Base-by-base conservation (phyloP, 2,797 vertebrate genomes). In the Tarsius wallacei region DNA sequence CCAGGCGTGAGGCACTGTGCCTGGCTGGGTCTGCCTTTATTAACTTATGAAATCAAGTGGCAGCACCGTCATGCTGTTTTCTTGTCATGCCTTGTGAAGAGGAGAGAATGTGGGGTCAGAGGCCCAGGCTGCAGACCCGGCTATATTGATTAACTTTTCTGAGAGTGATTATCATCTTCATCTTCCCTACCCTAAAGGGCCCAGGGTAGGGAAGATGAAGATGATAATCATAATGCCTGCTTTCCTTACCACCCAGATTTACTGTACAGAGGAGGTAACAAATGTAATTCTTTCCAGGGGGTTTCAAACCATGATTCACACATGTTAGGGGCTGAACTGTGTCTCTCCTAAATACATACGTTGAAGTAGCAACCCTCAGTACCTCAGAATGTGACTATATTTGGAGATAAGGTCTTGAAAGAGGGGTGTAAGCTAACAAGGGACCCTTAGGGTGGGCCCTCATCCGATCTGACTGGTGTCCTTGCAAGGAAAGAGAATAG, bases 61-160 rank as follows among this genome's bases (percentile, higher is more conserved):
- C 47, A 31, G 22, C 24, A 8, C 12, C 5, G 21, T 1, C 0
- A 17, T 5, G 1, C 28, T 4, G 2, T 47, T 73, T 22, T 66
- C 16, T 36, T 7, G 36, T 57, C 15, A 4, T 12, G 10, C 31
- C 9, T 19, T 1, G n/a, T 36, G n/a, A 59, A 57, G 7, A 73
- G 51, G 49, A 11, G 49, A 51, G 66, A 33, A 28, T 2, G 1
- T 8, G 17, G 59, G 36, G 31, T 51, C 10, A 0, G 14, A 64
- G 47, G 15, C 15, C 6, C 16, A 14, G 33, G 33, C 78, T 17
- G 5, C 15, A 49, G 59, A 22, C 24, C 53, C 17, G 19, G 26
- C 13, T n/a, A 19, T 12, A 7, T 47, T 7, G 1, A 16, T 42
- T 13, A 0, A 19, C 2, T 9, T 42, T 70, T 36, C 22, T n/a